phyloP scores from a whole-genome alignment of 2,888 invertebrate species.

The Dichetophora obliterata region DNA sequence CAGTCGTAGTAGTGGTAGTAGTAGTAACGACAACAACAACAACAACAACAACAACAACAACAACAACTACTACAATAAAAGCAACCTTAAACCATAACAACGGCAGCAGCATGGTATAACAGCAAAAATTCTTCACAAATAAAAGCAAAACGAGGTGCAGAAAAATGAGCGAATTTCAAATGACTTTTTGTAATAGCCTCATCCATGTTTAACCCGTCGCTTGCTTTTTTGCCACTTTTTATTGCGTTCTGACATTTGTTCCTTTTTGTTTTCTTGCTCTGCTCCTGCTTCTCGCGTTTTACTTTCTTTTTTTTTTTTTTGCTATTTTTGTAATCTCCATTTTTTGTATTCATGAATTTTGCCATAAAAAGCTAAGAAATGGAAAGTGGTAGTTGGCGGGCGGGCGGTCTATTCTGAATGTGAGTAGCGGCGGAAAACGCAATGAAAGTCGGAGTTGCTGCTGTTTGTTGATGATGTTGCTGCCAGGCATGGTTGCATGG shows the following conservation, averaged over 20 bases:
- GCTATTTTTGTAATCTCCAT: neutral
- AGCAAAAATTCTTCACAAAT: no score
- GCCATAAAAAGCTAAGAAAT: constrained; percentile 6
- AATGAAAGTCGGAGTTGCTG: constrained; percentile 3
- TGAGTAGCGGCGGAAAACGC: constrained; percentile 1
- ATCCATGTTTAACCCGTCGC: constrained; percentile 33
- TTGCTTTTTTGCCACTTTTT: constrained; percentile 21
- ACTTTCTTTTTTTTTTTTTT: neutral
- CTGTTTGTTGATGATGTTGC: neutral
- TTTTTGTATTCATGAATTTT: constrained; percentile 13
- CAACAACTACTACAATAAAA: no score
- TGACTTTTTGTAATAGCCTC: constrained; percentile 28
- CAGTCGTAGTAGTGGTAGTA: neutral
- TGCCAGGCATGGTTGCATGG: neutral
- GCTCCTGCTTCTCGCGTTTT: neutral
- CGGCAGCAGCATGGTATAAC: no score
- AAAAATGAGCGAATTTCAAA: constrained; percentile 19
- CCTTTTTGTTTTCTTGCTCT: neutral
- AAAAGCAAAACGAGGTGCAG: neutral
- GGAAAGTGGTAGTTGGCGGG: neutral
- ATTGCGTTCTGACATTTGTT: constrained; percentile 23
- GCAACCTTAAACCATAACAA: neutral
- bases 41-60: constrained; percentile 10
- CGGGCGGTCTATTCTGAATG: neutral
- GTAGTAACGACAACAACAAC: neutral